Percentiles rank a stretch among this genome's conserved stretches.
Evolutionary conservation across 1,140 invertebrate genomes (phyloP).

Genomic region (Hyphantria cunea): DNA sequence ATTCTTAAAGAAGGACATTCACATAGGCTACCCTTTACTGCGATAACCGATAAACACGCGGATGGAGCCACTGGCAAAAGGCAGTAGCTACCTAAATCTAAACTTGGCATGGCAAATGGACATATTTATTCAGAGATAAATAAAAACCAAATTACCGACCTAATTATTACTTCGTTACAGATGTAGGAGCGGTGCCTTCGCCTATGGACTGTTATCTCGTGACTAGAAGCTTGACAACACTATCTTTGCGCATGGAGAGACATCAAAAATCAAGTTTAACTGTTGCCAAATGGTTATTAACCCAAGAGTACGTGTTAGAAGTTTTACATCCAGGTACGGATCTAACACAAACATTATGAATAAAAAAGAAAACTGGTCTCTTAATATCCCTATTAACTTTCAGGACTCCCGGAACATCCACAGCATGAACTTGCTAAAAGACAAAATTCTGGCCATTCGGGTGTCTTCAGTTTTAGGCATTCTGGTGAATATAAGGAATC

Average conservation of each 20-base stretch:
- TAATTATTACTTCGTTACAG: constrained; percentile 74
- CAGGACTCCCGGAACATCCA: constrained; percentile 94
- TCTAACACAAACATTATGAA: not conserved
- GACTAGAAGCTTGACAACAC: constrained; percentile 96
- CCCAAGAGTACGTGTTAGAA: constrained; percentile 86
- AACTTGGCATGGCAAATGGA: not conserved
- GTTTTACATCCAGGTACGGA: constrained; percentile 87
- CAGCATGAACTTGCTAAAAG: constrained; percentile 92
- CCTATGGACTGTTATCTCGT: constrained; percentile 98
- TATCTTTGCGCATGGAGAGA: constrained; percentile 94
- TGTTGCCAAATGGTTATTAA: constrained; percentile 89
- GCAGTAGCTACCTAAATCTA: not conserved
- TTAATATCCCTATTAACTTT: constrained; percentile 30
- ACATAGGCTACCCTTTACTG: too few species aligned
- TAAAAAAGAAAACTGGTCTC: not conserved
- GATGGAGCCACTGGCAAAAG: too few species aligned
- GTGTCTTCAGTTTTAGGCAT: constrained; percentile 95
- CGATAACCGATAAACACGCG: too few species aligned
- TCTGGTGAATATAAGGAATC: constrained; percentile 90
- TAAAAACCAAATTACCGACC: too few species aligned
- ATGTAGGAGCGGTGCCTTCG: constrained; percentile 95
- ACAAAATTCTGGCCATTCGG: constrained; percentile 95
- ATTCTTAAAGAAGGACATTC: too few species aligned
- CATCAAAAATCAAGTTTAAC: constrained; percentile 90
- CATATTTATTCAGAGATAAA: too few species aligned